These are phyloP conservation scores for Kradibia gibbosae DNA, from an alignment of 1,140 invertebrate species.

Conservation along the genomic window DNA sequence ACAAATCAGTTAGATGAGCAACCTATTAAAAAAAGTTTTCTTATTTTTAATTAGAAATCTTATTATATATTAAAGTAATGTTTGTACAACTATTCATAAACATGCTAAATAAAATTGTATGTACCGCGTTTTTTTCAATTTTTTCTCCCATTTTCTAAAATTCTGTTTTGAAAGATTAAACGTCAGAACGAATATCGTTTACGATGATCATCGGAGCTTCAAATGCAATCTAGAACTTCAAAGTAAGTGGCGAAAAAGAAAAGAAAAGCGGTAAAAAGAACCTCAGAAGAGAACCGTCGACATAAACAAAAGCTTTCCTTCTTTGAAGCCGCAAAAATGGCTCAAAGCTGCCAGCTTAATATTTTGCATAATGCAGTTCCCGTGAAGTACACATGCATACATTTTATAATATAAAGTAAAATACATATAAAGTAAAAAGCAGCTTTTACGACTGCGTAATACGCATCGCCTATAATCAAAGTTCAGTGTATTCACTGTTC, in stretches of 20 bases:
- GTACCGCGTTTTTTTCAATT: background rate
- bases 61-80: no score
- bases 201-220: conserved; percentile 11
- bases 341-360: conserved; percentile 36
- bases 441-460: conserved; percentile 27
- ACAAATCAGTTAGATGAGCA: no score
- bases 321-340: conserved; percentile 36
- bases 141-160: background rate
- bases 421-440: background rate
- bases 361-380: conserved; percentile 34
- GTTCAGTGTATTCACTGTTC: background rate
- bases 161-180: conserved; percentile 38
- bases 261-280: conserved; percentile 23
- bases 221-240: conserved; percentile 25
- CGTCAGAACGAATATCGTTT: conserved; percentile 25
- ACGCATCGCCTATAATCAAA: conserved; percentile 5
- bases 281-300: background rate
- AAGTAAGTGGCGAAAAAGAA: conserved; percentile 24
- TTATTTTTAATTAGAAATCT: no score
- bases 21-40: no score
- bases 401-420: background rate
- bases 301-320: conserved; percentile 35
- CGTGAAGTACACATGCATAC: background rate
- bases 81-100: no score
- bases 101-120: background rate